These are phyloP conservation scores for Drosophila ezoana DNA, from an alignment of 2,888 invertebrate species.

Conservation along the genomic window DNA sequence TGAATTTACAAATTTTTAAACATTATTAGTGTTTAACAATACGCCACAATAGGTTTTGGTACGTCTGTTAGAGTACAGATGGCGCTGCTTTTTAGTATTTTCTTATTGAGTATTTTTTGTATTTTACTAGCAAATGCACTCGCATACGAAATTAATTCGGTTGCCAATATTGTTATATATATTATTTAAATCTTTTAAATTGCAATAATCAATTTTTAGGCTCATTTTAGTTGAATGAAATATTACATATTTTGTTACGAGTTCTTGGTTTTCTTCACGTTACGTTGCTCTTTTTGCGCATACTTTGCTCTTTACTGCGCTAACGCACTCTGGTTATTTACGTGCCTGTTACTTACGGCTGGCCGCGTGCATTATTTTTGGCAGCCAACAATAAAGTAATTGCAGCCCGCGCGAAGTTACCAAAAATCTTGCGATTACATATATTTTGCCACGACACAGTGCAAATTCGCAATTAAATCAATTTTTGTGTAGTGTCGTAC, in stretches of 20 bases:
- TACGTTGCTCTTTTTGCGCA: conserved; percentile 16
- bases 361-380: conserved; percentile 55
- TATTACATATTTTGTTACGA: not conserved
- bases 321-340: conserved; percentile 29
- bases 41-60: not conserved
- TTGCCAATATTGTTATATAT: no score
- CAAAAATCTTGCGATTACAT: conserved; percentile 19
- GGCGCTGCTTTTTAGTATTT: conserved; percentile 22
- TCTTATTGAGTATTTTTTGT: not conserved
- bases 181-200: no score
- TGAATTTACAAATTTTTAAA: conserved; percentile 5
- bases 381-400: conserved; percentile 36
- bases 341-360: conserved; percentile 42
- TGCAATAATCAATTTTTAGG: not conserved
- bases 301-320: conserved; percentile 17
- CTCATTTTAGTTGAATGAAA: not conserved
- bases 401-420: conserved; percentile 42
- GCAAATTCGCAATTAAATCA: conserved; percentile 17
- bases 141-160: not conserved
- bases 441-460: conserved; percentile 21
- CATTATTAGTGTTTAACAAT: conserved; percentile 26
- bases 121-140: not conserved
- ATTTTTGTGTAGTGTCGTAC: conserved; percentile 27
- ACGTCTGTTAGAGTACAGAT: conserved; percentile 8
- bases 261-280: conserved; percentile 1